These are phyloP conservation scores for Grallaria varia DNA, from an alignment of 2,113 vertebrate genomes.

Conservation along the genomic window DNA sequence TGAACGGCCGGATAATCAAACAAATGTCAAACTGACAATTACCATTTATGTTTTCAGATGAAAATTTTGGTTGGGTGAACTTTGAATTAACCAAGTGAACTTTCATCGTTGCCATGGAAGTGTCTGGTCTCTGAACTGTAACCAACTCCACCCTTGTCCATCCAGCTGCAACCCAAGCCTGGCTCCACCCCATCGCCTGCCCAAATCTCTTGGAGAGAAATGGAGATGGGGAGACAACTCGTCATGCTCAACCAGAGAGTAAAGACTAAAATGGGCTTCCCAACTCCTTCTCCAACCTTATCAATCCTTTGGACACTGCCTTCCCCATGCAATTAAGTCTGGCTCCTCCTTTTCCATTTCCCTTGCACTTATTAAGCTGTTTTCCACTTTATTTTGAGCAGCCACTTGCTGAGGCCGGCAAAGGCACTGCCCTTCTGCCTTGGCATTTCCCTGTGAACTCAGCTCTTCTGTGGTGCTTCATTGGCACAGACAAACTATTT, in stretches of 20 bases:
- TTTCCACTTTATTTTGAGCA: not conserved
- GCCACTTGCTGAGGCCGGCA: not conserved
- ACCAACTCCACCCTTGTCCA: not conserved
- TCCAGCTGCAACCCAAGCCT: not conserved
- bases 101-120: not conserved
- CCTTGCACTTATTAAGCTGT: not conserved
- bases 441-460: not conserved
- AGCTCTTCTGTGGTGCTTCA: not conserved
- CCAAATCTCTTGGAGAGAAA: not conserved
- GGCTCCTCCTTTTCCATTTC: not conserved
- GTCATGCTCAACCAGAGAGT: accelerated
- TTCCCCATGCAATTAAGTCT: not conserved
- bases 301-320: not conserved
- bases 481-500: not conserved
- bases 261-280: not conserved
- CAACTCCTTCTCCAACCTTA: not conserved
- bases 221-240: not conserved
- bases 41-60: not conserved
- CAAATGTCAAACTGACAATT: not conserved
- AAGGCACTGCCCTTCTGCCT: not conserved
- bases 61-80: not conserved
- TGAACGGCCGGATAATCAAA: not conserved
- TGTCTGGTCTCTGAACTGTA: not conserved
- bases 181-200: not conserved
- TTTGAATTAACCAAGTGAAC: not conserved